A percentile compares a stretch with the other conserved stretches of the same genome.
phyloP scores from a whole-genome alignment of 1,140 invertebrate genomes.

The Drosophila sturtevanti region DNA sequence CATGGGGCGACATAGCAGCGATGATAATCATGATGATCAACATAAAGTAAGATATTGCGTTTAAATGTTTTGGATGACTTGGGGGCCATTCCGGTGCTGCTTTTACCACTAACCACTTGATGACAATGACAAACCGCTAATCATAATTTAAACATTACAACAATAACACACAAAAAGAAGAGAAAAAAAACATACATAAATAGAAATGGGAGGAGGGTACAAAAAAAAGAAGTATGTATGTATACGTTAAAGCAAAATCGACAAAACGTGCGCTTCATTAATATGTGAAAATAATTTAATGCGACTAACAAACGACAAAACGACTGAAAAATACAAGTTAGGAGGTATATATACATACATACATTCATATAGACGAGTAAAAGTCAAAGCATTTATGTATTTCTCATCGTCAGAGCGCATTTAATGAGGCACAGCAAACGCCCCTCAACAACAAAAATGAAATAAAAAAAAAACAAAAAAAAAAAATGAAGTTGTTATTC shows the following conservation, averaged over 20 bases:
- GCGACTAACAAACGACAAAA: constrained; percentile 23
- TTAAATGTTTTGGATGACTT: constrained; percentile 21
- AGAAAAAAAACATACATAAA: constrained; percentile 12
- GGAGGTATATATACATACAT: background rate
- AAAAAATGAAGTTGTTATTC: background rate
- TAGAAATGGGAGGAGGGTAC: background rate
- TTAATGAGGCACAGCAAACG: constrained; percentile 63
- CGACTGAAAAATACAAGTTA: constrained; percentile 7
- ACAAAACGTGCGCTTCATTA: constrained; percentile 69
- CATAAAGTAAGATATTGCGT: constrained; percentile 20
- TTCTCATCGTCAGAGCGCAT: constrained; percentile 21
- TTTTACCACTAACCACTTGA: constrained; percentile 42
- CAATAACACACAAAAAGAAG: constrained; percentile 31
- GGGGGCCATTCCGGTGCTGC: constrained; percentile 38
- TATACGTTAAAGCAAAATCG: constrained; percentile 34
- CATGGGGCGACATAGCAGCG: constrained; percentile 16
- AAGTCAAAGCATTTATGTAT: constrained; percentile 13
- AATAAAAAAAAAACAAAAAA: background rate
- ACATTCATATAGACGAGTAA: constrained; percentile 5
- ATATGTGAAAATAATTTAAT: constrained; percentile 75
- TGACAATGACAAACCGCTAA: constrained; percentile 75
- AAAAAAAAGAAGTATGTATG: no score
- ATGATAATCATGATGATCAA: constrained; percentile 24
- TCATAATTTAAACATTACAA: constrained; percentile 72
- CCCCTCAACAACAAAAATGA: constrained; percentile 8